These are phyloP conservation scores for Acholoe squamosa DNA, from an alignment of 2,888 invertebrate genomes.

Conservation along the genomic window DNA sequence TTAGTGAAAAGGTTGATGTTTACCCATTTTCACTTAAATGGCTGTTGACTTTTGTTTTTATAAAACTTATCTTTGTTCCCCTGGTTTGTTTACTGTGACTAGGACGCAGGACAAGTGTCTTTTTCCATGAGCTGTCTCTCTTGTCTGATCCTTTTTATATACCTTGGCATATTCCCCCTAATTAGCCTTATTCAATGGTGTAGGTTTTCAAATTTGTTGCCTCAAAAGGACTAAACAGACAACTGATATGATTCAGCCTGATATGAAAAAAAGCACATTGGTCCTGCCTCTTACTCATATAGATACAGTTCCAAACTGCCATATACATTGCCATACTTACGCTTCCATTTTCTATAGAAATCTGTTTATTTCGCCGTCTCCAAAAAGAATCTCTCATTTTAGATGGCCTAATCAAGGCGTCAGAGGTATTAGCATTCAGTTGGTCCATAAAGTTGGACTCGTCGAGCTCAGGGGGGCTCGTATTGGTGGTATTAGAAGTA, in stretches of 20 bases:
- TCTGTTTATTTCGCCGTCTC: neutral
- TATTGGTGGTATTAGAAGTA: too few relatives aligned
- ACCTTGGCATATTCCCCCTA: too few relatives aligned
- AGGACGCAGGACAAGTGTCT: neutral
- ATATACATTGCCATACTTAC: slow-evolving; percentile 36
- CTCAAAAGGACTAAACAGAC: too few relatives aligned
- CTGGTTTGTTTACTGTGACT: neutral
- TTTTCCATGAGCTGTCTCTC: neutral
- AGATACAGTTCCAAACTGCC: neutral
- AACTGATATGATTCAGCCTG: too few relatives aligned
- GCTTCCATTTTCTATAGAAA: neutral
- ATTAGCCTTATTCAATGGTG: too few relatives aligned
- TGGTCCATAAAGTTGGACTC: neutral
- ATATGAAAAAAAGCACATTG: neutral
- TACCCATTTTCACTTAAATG: too few relatives aligned
- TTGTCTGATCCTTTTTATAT: neutral
- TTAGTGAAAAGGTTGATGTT: too few relatives aligned
- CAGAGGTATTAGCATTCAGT: slow-evolving; percentile 58
- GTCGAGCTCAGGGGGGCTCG: neutral
- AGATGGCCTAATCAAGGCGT: slow-evolving; percentile 44
- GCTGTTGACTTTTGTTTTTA: too few relatives aligned
- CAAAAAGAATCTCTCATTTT: slow-evolving; percentile 53
- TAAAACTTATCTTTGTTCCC: too few relatives aligned
- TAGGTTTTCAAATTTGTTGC: too few relatives aligned
- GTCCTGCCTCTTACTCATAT: neutral